Conservation (phyloP, 2,797 vertebrate genomes). For the Cyclopterus lumpus region DNA sequence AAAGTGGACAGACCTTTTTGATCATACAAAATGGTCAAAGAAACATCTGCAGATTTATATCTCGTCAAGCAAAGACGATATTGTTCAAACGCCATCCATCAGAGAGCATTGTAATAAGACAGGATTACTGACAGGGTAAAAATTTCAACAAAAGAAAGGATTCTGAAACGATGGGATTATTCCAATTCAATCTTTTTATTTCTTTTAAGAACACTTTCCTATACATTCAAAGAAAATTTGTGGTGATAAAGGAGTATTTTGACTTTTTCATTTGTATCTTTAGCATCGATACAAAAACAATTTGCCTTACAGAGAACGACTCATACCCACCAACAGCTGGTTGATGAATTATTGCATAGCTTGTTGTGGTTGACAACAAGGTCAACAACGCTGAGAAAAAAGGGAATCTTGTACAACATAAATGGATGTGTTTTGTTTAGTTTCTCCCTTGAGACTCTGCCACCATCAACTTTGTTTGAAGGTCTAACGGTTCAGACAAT, state of each 20-base stretch:
- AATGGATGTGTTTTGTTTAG: background rate
- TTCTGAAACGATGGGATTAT: conserved; percentile 7
- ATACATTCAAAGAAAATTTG: background rate
- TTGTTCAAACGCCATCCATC: background rate
- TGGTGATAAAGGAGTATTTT: background rate
- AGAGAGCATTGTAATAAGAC: background rate
- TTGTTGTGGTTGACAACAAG: conserved; percentile 11
- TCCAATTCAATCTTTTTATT: background rate
- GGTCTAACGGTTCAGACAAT: conserved; percentile 4
- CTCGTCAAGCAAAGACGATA: conserved; percentile 1
- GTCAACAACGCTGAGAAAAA: conserved; percentile 15
- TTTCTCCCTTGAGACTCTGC: background rate
- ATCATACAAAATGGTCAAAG: conserved; percentile 7
- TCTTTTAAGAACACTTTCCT: background rate
- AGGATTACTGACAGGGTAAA: background rate
- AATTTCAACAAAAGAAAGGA: background rate
- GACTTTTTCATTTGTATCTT: background rate
- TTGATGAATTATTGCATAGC: conserved; percentile 27
- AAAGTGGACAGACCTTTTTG: background rate
- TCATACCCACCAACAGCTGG: conserved; percentile 37
- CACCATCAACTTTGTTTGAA: background rate
- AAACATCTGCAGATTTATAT: conserved; percentile 8
- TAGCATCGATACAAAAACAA: conserved; percentile 21
- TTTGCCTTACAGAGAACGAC: conserved; percentile 25
- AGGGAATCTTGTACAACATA: background rate